Conservation (phyloP, 2,113 vertebrate genomes). For the Erpornis zantholeuca region DNA sequence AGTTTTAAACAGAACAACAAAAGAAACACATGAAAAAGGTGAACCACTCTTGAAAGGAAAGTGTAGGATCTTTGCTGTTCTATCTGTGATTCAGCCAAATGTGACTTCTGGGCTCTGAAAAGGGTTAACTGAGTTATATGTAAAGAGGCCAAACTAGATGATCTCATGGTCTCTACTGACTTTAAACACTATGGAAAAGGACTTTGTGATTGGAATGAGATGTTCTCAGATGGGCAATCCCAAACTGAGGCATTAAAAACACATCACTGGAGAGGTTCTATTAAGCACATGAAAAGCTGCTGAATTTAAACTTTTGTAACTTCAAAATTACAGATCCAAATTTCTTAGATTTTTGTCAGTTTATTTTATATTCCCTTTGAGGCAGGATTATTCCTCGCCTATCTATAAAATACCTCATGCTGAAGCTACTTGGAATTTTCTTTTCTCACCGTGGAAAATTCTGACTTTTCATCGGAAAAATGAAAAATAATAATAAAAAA, state of each 20-base stretch:
- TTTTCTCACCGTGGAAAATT: conserved; percentile 26
- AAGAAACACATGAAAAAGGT: not conserved
- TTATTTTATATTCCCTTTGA: conserved; percentile 23
- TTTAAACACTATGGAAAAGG: conserved; percentile 43
- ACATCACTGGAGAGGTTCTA: conserved; percentile 17
- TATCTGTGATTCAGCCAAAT: not conserved
- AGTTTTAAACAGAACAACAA: not conserved
- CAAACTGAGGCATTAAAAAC: conserved; percentile 35
- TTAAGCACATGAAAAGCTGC: not conserved
- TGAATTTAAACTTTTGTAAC: conserved; percentile 40
- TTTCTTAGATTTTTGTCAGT: conserved; percentile 33
- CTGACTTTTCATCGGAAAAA: conserved; percentile 13
- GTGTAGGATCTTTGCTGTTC: not conserved
- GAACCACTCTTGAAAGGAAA: not conserved
- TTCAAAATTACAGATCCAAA: conserved; percentile 28
- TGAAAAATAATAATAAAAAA: not conserved
- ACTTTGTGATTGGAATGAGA: conserved; percentile 31
- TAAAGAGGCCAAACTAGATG: conserved; percentile 19
- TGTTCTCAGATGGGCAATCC: conserved; percentile 44
- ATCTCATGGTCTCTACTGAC: conserved; percentile 52
- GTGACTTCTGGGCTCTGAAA: not conserved
- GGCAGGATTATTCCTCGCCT: not conserved
- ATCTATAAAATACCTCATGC: conserved; percentile 42
- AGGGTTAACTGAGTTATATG: conserved; percentile 2
- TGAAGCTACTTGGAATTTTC: conserved; percentile 42